phyloP scores from a whole-genome alignment of 2,888 invertebrate genomes.

The Lochmaea crataegi region DNA sequence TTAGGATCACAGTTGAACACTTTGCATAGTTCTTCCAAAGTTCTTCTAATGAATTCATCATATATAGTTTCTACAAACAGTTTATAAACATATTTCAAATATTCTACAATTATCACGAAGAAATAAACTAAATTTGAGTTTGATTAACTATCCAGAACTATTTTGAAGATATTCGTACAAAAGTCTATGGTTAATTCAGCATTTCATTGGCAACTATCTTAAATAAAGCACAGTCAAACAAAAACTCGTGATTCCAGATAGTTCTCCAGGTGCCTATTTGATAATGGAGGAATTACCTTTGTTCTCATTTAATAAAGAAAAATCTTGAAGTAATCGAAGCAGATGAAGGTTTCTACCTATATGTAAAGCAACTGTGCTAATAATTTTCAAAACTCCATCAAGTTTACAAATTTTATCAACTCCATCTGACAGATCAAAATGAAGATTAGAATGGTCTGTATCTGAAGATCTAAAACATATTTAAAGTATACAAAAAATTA shows the following conservation, averaged over 20 bases:
- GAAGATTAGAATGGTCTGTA: constrained; percentile 40
- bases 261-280: too few species aligned
- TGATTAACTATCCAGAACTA: too few species aligned
- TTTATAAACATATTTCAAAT: too few species aligned
- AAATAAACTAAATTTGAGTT: too few species aligned
- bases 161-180: too few species aligned
- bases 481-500: constrained; percentile 9
- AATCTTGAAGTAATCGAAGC: constrained; percentile 57
- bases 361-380: constrained; percentile 57
- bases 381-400: constrained; percentile 57
- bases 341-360: constrained; percentile 61
- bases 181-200: too few species aligned
- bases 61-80: constrained; percentile 56
- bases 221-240: too few species aligned
- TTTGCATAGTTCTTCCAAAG: constrained; percentile 54
- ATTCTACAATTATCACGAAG: too few species aligned
- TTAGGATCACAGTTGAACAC: constrained; percentile 45
- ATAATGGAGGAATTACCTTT: constrained; percentile 45
- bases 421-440: constrained; percentile 47
- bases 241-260: too few species aligned
- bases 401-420: constrained; percentile 48
- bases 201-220: too few species aligned
- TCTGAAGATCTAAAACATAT: constrained; percentile 32
- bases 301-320: constrained; percentile 51
- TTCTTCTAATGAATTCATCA: constrained; percentile 56